Conservation (phyloP, 2,888 invertebrate genomes). For the Orthosia cruda region DNA sequence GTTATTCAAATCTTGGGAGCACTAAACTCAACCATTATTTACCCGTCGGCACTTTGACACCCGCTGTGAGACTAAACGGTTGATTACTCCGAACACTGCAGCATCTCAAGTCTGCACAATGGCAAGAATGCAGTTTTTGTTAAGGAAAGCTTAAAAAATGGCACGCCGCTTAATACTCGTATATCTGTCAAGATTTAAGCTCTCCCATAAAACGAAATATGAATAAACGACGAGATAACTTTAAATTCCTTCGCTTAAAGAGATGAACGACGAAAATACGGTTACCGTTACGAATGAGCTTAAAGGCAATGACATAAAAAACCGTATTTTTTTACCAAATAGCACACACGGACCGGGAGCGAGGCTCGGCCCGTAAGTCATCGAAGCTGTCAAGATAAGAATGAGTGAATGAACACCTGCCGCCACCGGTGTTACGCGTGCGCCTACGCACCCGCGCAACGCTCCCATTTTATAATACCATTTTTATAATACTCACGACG, state of each 20-base stretch:
- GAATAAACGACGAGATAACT: constrained; percentile 82
- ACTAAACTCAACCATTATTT: constrained; percentile 72
- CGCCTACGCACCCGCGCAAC: constrained; percentile 85
- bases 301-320: constrained; percentile 88
- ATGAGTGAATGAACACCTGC: constrained; percentile 91
- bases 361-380: constrained; percentile 87
- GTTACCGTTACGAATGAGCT: constrained; percentile 91
- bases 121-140: constrained; percentile 62
- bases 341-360: constrained; percentile 86
- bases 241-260: constrained; percentile 81
- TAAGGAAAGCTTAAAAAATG: constrained; percentile 64
- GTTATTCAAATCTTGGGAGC: constrained; percentile 77
- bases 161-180: constrained; percentile 70
- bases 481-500: constrained; percentile 72
- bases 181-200: constrained; percentile 84
- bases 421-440: constrained; percentile 90
- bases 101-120: constrained; percentile 63
- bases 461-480: constrained; percentile 76
- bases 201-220: constrained; percentile 80
- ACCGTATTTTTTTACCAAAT: constrained; percentile 83
- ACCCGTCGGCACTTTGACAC: constrained; percentile 70
- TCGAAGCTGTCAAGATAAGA: constrained; percentile 91
- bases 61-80: constrained; percentile 70
- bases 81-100: constrained; percentile 73
- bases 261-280: constrained; percentile 85